Evolutionary conservation across 2,888 invertebrate species (phyloP).

Genomic region (Crioceris asparagi): DNA sequence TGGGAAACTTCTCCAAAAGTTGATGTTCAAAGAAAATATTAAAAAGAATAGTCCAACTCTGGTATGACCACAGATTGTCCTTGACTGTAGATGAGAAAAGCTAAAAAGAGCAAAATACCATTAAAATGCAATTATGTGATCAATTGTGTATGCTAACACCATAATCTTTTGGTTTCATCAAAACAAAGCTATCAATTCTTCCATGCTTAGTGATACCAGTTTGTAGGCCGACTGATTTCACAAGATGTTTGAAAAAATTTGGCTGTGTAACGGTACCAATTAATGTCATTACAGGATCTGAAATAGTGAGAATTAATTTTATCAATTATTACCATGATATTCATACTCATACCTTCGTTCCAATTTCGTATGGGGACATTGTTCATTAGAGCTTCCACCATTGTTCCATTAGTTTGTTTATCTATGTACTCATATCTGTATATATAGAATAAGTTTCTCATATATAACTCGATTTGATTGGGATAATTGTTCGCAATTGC

Average conservation of each 20-base stretch:
- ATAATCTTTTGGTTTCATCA: constrained; percentile 50
- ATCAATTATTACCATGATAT: not conserved
- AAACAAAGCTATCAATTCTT: constrained; percentile 50
- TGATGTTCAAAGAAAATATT: constrained; percentile 56
- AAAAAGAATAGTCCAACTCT: constrained; percentile 50
- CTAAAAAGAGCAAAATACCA: constrained; percentile 28
- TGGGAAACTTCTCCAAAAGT: constrained; percentile 49
- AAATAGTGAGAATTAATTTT: constrained; percentile 7
- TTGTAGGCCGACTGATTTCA: constrained; percentile 50
- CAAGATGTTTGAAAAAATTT: constrained; percentile 51
- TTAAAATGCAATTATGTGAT: constrained; percentile 2
- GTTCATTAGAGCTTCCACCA: constrained; percentile 44
- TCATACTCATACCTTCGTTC: constrained; percentile 36
- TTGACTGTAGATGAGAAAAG: constrained; percentile 47
- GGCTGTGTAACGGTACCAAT: constrained; percentile 48
- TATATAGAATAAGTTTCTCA: constrained; percentile 48
- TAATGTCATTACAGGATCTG: constrained; percentile 47
- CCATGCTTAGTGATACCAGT: constrained; percentile 46
- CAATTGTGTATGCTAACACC: constrained; percentile 39
- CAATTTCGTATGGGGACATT: constrained; percentile 40
- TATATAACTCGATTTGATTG: constrained; percentile 36
- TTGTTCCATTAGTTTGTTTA: constrained; percentile 45
- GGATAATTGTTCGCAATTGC: constrained; percentile 12
- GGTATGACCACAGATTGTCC: constrained; percentile 42
- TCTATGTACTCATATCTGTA: constrained; percentile 48